Conservation (phyloP, 2,113 vertebrate genomes). For the Pithys albifrons region DNA sequence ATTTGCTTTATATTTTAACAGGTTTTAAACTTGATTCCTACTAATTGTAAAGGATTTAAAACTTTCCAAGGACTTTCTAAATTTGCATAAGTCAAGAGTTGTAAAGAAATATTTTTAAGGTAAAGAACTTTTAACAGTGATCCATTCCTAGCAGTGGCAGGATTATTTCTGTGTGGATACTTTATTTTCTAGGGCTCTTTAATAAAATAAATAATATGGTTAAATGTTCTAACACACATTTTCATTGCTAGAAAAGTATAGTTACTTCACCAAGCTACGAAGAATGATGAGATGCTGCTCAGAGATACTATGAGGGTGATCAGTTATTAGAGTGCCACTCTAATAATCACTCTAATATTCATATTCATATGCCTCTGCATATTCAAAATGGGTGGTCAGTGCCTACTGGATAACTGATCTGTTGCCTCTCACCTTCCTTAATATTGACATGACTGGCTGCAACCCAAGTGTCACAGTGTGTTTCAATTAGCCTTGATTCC, state of each 20-base stretch:
- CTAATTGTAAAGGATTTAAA: background rate
- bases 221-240: background rate
- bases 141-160: background rate
- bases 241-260: background rate
- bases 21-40: background rate
- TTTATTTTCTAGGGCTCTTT: background rate
- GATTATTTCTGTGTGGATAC: background rate
- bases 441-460: background rate
- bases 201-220: background rate
- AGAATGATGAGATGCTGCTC: background rate
- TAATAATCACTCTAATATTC: no score
- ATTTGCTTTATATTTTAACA: background rate
- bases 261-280: background rate
- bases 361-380: background rate
- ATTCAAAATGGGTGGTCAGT: background rate
- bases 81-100: background rate
- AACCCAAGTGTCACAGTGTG: background rate
- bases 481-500: conserved; percentile 63
- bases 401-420: background rate
- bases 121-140: background rate
- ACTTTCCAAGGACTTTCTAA: background rate
- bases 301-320: background rate
- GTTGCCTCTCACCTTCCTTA: conserved; percentile 18
- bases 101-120: background rate
- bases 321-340: background rate